Evolutionary conservation across 1,140 invertebrate genomes (phyloP), one percentile per base, ranked within the genome.

Genomic region (Drosophila mauritiana): DNA sequence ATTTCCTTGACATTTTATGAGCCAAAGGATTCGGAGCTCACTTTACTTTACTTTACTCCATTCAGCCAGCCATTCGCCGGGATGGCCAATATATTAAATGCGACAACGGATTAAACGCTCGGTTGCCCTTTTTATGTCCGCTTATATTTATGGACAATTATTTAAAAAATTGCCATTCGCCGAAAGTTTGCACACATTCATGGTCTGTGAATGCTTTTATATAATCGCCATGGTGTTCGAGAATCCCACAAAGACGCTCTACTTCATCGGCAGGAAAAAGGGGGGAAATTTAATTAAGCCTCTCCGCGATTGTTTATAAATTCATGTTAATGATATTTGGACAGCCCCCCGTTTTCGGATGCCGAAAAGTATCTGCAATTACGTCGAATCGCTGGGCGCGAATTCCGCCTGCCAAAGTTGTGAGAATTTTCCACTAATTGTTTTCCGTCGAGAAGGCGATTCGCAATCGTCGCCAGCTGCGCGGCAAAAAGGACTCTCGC

Each of bases 271-370:
- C 40, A 0, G 43, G 11, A 4, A 15, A 15, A 15, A 5, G 25
- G 12, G 31, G 46, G 49, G 27, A 88, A 89, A 89, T 88, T 88
- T 88, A 89, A 88, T 89, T 88, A 84, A 88, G 84, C 84, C 52
- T 52, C 68, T 57, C 40, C 76, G 88, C 81, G 78, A 88, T 88
- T 89, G 84, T 88, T 88, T 88, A 88, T 88, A 89, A 88, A 88
- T 88, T 88, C 80, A 88, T 88, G 84, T 89, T 88, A 88, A 88
- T 89, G 84, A 88, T 88, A 89, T 89, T 88, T 84, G 64, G 68
- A 74, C 55, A 55, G 64, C 22, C 36, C 4, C 17, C 36, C 17
- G 45, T 46, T 40, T 58, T 15, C 1, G 34, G 49, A 37, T 52
- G 36, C 61, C 61, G 61, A 58, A 80, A 88, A 82, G 78, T 89